A percentile compares a stretch with the other conserved stretches of the same genome.
These are phyloP conservation scores for Sebastes umbrosus DNA, from an alignment of 2,797 vertebrate species.

Conservation along the genomic window DNA sequence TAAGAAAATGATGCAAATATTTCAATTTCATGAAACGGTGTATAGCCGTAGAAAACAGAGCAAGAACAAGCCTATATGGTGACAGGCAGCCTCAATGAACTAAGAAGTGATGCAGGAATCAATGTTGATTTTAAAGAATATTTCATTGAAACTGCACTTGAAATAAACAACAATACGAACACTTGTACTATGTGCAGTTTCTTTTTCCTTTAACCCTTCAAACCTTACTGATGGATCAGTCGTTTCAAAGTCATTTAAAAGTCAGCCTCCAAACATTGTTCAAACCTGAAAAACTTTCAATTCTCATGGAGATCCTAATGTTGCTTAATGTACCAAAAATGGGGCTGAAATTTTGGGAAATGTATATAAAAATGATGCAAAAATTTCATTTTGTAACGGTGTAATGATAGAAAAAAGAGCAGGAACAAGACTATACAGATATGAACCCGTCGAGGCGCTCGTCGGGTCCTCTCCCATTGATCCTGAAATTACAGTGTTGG, in stretches of 20 bases:
- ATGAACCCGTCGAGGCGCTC: not conserved
- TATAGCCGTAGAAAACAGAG: no score
- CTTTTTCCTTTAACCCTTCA: not conserved
- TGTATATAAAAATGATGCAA: not conserved
- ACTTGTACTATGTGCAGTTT: no score
- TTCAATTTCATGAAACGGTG: no score
- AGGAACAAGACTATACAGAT: not conserved
- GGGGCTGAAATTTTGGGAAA: not conserved
- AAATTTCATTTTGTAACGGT: not conserved
- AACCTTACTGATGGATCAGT: not conserved
- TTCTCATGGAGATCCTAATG: not conserved
- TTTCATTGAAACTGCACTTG: not conserved
- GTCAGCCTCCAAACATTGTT: not conserved
- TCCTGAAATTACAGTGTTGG: no score
- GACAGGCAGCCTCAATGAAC: no score
- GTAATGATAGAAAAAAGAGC: not conserved
- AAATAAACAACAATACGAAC: not conserved
- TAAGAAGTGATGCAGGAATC: no score
- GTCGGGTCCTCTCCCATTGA: no score
- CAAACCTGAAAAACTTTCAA: not conserved
- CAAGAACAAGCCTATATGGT: no score
- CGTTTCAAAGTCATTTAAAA: not conserved
- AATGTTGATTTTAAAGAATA: not conserved
- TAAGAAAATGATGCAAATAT: no score
- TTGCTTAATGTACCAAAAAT: not conserved